These are phyloP conservation scores for Pelmatolapia mariae DNA, from an alignment of 2,113 vertebrate genomes.

Conservation along the genomic window DNA sequence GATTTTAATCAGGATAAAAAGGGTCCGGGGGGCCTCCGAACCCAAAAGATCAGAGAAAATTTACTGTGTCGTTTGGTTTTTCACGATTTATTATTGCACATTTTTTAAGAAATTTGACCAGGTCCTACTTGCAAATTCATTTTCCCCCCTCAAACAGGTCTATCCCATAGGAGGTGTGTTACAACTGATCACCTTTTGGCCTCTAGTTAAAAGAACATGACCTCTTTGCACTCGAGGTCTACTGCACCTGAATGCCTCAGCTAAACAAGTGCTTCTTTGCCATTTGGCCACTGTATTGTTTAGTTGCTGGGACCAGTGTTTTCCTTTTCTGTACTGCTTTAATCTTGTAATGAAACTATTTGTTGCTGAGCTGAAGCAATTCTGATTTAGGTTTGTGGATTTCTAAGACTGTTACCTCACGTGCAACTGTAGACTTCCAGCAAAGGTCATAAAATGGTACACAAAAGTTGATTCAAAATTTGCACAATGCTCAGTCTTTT, in stretches of 20 bases:
- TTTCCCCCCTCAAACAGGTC: fast-evolving
- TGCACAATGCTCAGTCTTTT: neutral
- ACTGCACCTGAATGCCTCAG: neutral
- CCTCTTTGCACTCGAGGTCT: neutral
- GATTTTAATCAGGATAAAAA: neutral
- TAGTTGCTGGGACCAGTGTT: neutral
- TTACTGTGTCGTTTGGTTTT: neutral
- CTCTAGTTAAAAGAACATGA: neutral
- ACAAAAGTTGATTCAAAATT: neutral
- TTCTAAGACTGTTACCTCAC: neutral
- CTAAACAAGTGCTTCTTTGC: neutral
- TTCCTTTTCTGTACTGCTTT: fast-evolving
- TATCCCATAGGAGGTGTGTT: neutral
- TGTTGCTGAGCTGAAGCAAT: neutral
- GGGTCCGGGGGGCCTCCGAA: neutral
- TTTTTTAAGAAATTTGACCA: neutral
- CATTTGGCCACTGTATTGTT: fast-evolving
- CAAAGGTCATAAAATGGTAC: neutral
- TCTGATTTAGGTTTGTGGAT: neutral
- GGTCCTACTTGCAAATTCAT: neutral
- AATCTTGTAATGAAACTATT: neutral
- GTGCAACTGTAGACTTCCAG: fast-evolving
- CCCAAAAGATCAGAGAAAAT: neutral
- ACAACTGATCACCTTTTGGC: neutral
- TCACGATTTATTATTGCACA: neutral